Percentiles rank a stretch among this genome's conserved stretches.
Evolutionary conservation across 2,797 vertebrate species (phyloP).

Genomic region (Hirundo rustica): DNA sequence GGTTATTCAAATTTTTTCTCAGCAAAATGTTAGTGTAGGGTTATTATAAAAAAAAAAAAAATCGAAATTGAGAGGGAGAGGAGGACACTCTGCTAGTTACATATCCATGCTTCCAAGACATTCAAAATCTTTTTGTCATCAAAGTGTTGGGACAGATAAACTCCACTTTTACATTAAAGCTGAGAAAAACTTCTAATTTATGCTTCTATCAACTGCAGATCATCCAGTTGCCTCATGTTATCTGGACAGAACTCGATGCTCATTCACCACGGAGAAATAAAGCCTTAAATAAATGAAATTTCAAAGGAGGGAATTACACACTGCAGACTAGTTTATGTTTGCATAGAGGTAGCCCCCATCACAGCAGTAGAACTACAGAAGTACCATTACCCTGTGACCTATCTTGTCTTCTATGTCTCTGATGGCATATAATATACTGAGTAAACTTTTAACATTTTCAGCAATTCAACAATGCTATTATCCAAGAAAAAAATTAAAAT

Average conservation of each 20-base stretch:
- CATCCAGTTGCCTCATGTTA: not conserved
- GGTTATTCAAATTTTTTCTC: not conserved
- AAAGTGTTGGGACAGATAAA: not conserved
- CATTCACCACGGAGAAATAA: not conserved
- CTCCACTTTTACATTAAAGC: not conserved
- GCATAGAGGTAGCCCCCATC: fast-evolving
- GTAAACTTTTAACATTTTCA: not conserved
- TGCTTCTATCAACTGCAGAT: not conserved
- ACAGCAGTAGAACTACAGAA: not conserved
- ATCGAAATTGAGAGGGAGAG: not conserved
- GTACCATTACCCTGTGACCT: not conserved
- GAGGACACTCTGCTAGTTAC: not conserved
- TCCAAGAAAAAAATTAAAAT: not conserved
- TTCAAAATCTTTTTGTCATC: not conserved
- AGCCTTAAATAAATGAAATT: not conserved
- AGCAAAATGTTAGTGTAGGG: not conserved
- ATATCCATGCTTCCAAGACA: not conserved
- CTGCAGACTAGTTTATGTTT: not conserved
- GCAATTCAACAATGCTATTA: not conserved
- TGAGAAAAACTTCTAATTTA: not conserved
- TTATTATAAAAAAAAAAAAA: not conserved
- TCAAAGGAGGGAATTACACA: not conserved
- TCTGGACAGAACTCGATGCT: not conserved
- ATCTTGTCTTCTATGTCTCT: not conserved
- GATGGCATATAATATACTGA: fast-evolving